phyloP scores from a whole-genome alignment of 2,797 vertebrate species.

The Gouania willdenowi region DNA sequence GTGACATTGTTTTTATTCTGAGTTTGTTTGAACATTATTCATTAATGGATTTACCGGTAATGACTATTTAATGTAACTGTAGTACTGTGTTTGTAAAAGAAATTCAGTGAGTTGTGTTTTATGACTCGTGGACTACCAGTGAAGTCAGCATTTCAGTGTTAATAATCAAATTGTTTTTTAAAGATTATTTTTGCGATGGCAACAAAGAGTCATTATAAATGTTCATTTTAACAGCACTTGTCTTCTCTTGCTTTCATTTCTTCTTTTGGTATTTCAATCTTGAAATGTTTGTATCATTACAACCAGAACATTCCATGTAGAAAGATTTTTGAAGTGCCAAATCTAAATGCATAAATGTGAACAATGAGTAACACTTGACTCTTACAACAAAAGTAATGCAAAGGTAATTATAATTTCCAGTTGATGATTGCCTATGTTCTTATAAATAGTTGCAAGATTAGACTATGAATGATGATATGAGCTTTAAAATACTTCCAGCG shows the following conservation, averaged over 20 bases:
- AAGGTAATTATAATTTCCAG: too few relatives aligned
- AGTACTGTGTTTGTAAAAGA: constrained; percentile 82
- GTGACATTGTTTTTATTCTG: constrained; percentile 72
- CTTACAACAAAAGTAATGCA: too few relatives aligned
- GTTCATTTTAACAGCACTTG: constrained; percentile 87
- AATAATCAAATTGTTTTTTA: constrained; percentile 85
- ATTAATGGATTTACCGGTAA: constrained; percentile 79
- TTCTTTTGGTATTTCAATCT: too few relatives aligned
- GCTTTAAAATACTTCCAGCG: too few relatives aligned
- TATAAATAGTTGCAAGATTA: too few relatives aligned
- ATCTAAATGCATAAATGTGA: constrained; percentile 9
- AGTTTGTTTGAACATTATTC: constrained; percentile 75
- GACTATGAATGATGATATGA: too few relatives aligned
- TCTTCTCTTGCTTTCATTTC: constrained; percentile 80
- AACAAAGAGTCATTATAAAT: constrained; percentile 87
- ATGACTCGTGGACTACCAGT: constrained; percentile 83
- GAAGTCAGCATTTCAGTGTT: constrained; percentile 81
- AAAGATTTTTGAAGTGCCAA: constrained; percentile 8
- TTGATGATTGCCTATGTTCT: too few relatives aligned
- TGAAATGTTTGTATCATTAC: constrained; percentile 29
- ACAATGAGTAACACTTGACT: neutral
- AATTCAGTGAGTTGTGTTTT: constrained; percentile 82
- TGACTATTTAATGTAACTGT: constrained; percentile 82
- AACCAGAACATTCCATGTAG: constrained; percentile 23
- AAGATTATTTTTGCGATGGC: constrained; percentile 78